A percentile compares a stretch with the other conserved stretches of the same genome.
Evolutionary conservation across 2,888 invertebrate genomes (phyloP).

Genomic region (Morpho helenor): DNA sequence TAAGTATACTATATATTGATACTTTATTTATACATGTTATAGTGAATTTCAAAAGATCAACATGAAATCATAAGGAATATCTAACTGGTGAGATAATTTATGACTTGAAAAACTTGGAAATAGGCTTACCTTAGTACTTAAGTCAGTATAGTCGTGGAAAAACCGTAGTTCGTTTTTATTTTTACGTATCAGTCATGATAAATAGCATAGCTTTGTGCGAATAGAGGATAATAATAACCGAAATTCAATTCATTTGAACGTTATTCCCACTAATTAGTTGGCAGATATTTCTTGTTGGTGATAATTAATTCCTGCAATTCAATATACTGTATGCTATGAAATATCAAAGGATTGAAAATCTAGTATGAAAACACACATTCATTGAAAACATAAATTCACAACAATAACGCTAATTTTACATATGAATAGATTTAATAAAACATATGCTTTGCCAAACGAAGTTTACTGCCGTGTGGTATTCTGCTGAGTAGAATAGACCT

Average conservation of each 20-base stretch:
- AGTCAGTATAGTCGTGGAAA: too few relatives aligned
- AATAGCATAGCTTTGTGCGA: conserved; percentile 3
- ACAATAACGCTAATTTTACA: background rate
- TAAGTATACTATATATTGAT: too few relatives aligned
- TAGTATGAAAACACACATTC: background rate
- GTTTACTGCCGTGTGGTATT: background rate
- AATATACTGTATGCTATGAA: background rate
- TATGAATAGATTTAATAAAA: background rate
- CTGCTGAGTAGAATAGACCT: too few relatives aligned
- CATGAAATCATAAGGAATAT: too few relatives aligned
- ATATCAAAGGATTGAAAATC: background rate
- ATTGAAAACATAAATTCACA: background rate
- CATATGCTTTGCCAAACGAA: background rate
- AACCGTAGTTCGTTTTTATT: too few relatives aligned
- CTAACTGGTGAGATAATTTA: too few relatives aligned
- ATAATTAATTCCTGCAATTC: background rate
- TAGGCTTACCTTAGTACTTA: too few relatives aligned
- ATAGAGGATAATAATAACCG: conserved; percentile 2
- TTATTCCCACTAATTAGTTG: conserved; percentile 4
- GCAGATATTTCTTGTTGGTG: conserved; percentile 1
- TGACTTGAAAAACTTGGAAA: too few relatives aligned
- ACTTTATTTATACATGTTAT: too few relatives aligned
- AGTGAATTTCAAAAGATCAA: too few relatives aligned
- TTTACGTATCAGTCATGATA: too few relatives aligned
- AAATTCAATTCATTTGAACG: conserved; percentile 2